Percentiles rank a stretch among this genome's conserved stretches.
Evolutionary conservation across 2,888 invertebrate species (phyloP).

Genomic region (Rhodophaea formosa): DNA sequence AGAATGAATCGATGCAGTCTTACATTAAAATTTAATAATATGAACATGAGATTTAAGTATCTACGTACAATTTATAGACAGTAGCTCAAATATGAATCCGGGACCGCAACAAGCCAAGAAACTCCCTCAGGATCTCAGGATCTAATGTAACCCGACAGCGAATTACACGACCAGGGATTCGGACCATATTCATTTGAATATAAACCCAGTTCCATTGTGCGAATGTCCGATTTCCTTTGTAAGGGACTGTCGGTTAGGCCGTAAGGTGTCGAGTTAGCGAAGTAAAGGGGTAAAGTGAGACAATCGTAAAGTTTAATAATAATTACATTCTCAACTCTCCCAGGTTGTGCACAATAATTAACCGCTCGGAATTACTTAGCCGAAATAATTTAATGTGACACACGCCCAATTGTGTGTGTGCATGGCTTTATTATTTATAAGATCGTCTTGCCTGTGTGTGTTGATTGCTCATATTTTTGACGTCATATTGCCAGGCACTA

Average conservation of each 20-base stretch:
- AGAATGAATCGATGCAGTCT: not conserved
- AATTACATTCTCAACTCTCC: conserved; percentile 81
- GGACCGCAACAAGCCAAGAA: conserved; percentile 76
- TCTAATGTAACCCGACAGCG: conserved; percentile 50
- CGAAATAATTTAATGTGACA: conserved; percentile 81
- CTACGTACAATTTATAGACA: conserved; percentile 61
- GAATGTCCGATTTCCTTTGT: conserved; percentile 37
- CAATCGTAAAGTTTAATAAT: conserved; percentile 82
- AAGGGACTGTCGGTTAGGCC: conserved; percentile 35
- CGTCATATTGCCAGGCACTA: no score
- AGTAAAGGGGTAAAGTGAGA: conserved; percentile 79
- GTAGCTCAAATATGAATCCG: conserved; percentile 76
- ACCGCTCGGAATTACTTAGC: conserved; percentile 81
- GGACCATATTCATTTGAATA: conserved; percentile 32
- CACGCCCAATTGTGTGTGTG: conserved; percentile 56
- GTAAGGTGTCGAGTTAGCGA: conserved; percentile 35
- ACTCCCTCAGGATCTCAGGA: conserved; percentile 75
- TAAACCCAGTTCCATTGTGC: conserved; percentile 33
- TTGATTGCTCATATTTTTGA: not conserved
- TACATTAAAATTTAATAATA: not conserved
- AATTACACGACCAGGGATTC: conserved; percentile 25
- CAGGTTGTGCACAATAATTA: conserved; percentile 79
- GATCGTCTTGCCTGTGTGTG: conserved; percentile 1
- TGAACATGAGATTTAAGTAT: conserved; percentile 18
- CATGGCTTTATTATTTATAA: conserved; percentile 24